Base-by-base conservation (phyloP, 2,888 invertebrate species). In the Colletes collaris region DNA sequence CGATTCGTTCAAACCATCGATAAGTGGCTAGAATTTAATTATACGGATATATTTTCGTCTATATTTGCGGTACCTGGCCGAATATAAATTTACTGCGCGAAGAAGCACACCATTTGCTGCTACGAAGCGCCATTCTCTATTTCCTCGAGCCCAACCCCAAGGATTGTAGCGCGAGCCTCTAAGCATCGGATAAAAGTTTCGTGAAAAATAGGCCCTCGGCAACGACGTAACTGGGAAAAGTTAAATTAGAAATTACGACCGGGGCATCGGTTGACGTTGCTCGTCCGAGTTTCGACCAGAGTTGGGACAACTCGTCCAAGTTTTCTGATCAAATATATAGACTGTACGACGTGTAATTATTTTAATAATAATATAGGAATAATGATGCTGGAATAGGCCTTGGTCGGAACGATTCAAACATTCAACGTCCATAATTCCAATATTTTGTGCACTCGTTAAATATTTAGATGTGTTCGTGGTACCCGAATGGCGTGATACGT, bases 171-270 rank as follows among this genome's bases (percentile, higher is more conserved):
- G 44, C 50, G 44, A 62, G 76, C 53, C 46, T 79, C 64, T 64
- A 69, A 80, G 58, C 70, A 67, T 71, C 62, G 67, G 44, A 40
- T 63, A 63, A 81, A 75, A 76, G 70, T 84, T 65, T 37, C 19
- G 6, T 65, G 64, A 73, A 78, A 82, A 75, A 82, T 75, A 68
- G 40, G n/a, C n/a, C 53, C 50, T 13, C 49, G 19, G 35, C 10
- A 37, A 27, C 13, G 10, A 10, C 53, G 64, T 11, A 10, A 10
- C 19, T 49, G 13, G 2, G 65, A 52, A 70, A 66, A 50, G 53
- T 75, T 62, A 62, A 63, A 76, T 76, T 59, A 64, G 56, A 76
- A 81, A 58, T 62, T 75, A 81, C 53, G 56, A 60, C 40, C n/a
- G 3, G 10, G 6, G 10, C 63, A n/a, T 59, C 27, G 13, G 49